Percentiles rank a stretch among this genome's conserved stretches.
Conservation (phyloP, 2,797 vertebrate species). For the Tangara arthus region DNA sequence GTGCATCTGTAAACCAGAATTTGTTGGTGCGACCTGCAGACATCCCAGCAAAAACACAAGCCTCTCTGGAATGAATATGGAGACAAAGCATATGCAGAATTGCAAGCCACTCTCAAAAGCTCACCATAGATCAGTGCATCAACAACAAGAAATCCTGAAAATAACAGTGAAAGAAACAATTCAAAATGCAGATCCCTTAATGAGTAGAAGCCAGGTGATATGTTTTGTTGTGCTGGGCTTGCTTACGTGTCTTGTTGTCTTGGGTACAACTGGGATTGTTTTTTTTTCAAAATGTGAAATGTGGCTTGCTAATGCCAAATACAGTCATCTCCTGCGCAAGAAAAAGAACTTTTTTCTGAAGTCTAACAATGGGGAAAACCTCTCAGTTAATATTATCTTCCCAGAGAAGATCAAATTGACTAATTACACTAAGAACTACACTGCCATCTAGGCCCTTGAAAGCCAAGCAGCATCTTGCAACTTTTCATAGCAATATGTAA, state of each 20-base stretch:
- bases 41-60: conserved; percentile 50
- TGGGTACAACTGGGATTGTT: conserved; percentile 87
- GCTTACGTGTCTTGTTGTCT: conserved; percentile 90
- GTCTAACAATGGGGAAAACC: conserved; percentile 75
- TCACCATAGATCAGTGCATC: conserved; percentile 81
- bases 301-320: conserved; percentile 90
- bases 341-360: conserved; percentile 86
- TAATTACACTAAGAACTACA: conserved; percentile 84
- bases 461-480: not conserved
- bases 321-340: conserved; percentile 84
- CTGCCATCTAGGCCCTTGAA: conserved; percentile 77
- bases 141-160: conserved; percentile 84
- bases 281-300: conserved; percentile 91
- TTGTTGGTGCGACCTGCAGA: conserved; percentile 80
- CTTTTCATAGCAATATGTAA: not conserved
- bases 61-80: conserved; percentile 26
- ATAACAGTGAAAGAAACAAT: conserved; percentile 88
- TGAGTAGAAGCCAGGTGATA: conserved; percentile 87
- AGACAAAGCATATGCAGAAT: conserved; percentile 65
- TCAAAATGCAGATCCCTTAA: conserved; percentile 77
- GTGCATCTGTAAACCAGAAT: conserved; percentile 84
- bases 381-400: conserved; percentile 90
- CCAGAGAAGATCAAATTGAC: conserved; percentile 90
- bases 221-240: conserved; percentile 91
- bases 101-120: conserved; percentile 78